Base-by-base conservation (phyloP, 2,797 vertebrate genomes). In the Remorina albescens region DNA sequence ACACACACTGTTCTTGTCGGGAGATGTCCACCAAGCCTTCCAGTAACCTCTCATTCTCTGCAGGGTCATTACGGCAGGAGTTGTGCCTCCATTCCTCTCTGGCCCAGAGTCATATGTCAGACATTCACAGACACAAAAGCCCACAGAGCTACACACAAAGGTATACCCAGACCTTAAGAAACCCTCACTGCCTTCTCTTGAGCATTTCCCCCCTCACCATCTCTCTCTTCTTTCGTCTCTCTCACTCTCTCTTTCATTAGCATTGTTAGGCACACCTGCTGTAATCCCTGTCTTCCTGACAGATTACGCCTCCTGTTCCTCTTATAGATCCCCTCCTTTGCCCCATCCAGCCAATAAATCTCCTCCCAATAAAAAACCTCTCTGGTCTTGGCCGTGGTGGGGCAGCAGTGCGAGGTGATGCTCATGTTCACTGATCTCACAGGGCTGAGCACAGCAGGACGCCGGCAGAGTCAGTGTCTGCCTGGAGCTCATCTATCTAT, bases 181-280 rank as follows among this genome's bases (percentile, higher is more conserved):
- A 61, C 16, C n/a, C 12, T 59, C 26, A 10, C 41, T 41, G 60
- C 30, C 8, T 39, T 55, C 39, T 62, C 15, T 69, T 59, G 68
- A 44, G n/a, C n/a, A 26, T 41, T 76, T 37, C 4, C 39, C 42
- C 72, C 23, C 23, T 63, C 37, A 12, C 41, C 39, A 21, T 42
- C 34, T 56, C 50, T 47, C 19, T 30, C 51, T 47, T 41, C 37
- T 37, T 60, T n/a, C n/a, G n/a, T n/a, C n/a, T 58, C 69, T 37
- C 65, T 50, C 2, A 16, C 23, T 59, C 76, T 67, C 58, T 54
- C 49, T 71, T 60, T 63, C 86, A 87, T 92, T 90, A 90, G 82
- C 84, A 92, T 91, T 88, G 83, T 87, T 80, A 72, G 80, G 75
- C 88, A 88, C 90, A 92, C 89, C 89, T 91, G 89, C 90, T 83